Evolutionary conservation across 2,113 vertebrate genomes (phyloP), one percentile per base, ranked within the genome.

Genomic region (Antennarius striatus): DNA sequence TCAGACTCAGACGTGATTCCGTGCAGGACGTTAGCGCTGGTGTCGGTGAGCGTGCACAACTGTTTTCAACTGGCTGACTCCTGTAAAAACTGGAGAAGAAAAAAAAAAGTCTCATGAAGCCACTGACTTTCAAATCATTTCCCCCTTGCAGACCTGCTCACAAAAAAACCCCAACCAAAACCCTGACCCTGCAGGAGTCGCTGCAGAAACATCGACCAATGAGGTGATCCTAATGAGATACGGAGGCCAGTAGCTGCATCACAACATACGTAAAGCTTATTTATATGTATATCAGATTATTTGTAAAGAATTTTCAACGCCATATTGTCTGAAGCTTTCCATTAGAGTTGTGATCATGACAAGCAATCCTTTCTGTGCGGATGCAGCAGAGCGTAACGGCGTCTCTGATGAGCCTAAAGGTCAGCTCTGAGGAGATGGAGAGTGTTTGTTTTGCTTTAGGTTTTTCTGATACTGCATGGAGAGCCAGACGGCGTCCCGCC

Each of bases 401-500:
- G 10, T 56, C 48, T 79, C 51, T 63, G 63, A 80, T 12, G 13
- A 68, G 70, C 56, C 65, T 72, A 84, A 86, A 87, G 85, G 87
- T 86, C 81, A 71, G 12, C 42, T 16, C 14, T n/a, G 56, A 57
- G 63, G 66, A 48, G 75, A 59, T 56, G 48, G 42, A 54, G 73
- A 75, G 0, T 6, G 45, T 72, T 30, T 22, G 54, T 52, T 79
- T 15, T 57, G 61, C 58, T 55, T 65, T 54, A 45, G 53, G 58
- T 75, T 53, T 68, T 32, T 17, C 14, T 15, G 5, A 56, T 53
- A 49, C 62, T 1, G 22, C 22, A 22, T 22, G 64, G 77, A 82
- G 75, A 79, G 61, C 61, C 55, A 81, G 83, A 75, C 77, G 29
- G 54, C 61, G 4, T 71, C 84, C 83, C 50, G 79, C 85, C 76